These are phyloP conservation scores for Paragorgia papillata DNA, from an alignment of 92 coral and sea anemone species.

Conservation along the genomic window DNA sequence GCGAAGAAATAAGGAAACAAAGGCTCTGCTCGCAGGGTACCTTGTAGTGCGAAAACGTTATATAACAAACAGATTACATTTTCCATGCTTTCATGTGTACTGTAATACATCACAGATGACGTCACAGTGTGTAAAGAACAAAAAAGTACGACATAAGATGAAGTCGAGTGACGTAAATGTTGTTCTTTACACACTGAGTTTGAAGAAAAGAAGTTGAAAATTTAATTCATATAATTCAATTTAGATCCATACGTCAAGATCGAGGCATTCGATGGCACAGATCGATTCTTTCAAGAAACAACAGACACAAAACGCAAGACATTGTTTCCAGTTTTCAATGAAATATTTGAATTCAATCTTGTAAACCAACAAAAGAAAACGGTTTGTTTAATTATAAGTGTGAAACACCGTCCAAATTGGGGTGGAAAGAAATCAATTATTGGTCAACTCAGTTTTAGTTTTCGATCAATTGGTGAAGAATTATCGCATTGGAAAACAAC, in stretches of 20 bases:
- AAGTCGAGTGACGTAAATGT: no score
- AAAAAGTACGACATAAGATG: no score
- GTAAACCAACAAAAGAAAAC: conserved; percentile 68
- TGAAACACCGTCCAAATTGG: conserved; percentile 73
- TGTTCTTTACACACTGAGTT: no score
- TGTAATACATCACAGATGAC: no score
- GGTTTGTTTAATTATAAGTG: conserved; percentile 77
- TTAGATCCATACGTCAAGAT: conserved; percentile 88
- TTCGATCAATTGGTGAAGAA: conserved; percentile 32
- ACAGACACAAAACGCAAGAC: conserved; percentile 81
- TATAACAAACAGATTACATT: no score
- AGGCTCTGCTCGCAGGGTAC: no score
- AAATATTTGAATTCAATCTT: conserved; percentile 64
- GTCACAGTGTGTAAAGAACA: no score
- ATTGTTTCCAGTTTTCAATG: conserved; percentile 74
- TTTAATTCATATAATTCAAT: no score
- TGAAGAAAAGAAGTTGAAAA: no score
- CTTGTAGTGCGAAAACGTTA: no score
- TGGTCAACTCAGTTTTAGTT: conserved; percentile 46
- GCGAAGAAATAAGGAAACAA: no score
- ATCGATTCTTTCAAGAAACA: conserved; percentile 63
- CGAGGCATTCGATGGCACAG: conserved; percentile 82
- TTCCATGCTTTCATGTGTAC: no score
- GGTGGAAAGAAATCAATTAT: conserved; percentile 14
- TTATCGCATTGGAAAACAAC: conserved; percentile 34